Base-by-base conservation (phyloP, 2,113 vertebrate species). In the Excalfactoria chinensis region DNA sequence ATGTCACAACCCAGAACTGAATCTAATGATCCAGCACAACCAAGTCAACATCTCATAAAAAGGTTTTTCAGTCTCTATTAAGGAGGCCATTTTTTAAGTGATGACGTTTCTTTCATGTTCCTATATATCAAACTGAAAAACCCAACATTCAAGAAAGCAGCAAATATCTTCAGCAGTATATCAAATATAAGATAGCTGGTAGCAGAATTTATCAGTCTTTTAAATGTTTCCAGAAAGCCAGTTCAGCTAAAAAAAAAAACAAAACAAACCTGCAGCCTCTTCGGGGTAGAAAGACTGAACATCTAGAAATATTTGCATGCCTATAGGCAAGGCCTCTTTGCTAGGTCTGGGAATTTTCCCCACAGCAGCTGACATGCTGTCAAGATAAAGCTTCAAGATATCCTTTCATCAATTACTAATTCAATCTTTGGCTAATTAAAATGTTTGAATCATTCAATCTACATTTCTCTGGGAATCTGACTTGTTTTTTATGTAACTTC, bases 241-340 rank as follows among this genome's bases (percentile, higher is more conserved):
- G 34, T 55, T 75, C n/a, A 9, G 25, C 22, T 94, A 25, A 94
- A 82, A 34, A 84, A 92, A 75, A 23, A 37, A 7, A 7, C 37
- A 37, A 37, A 37, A n/a, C n/a, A 37, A 37, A 37, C 37, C 59
- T 51, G 12, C 25, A 78, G 30, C 37, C 30, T 71, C 40, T 62
- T 48, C 32, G 78, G 67, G 43, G 49, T 86, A 70, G 77, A 84
- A 78, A 70, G 25, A 13, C 37, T 78, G n/a, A 90, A 73, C 66
- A 85, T 68, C 30, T 91, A 76, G 64, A 94, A 89, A 87, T 70
- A 94, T 83, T 70, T 80, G 28, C 46, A 41, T 83, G 41, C 49
- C 49, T 79, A 25, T 73, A 73, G 26, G 34, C 20, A 19, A 93
- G 40, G 11, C 22, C 58, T 84, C 46, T 93, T 41, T 79, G 37